Conservation (phyloP, 2,113 vertebrate genomes). For the Polyodon spathula region DNA sequence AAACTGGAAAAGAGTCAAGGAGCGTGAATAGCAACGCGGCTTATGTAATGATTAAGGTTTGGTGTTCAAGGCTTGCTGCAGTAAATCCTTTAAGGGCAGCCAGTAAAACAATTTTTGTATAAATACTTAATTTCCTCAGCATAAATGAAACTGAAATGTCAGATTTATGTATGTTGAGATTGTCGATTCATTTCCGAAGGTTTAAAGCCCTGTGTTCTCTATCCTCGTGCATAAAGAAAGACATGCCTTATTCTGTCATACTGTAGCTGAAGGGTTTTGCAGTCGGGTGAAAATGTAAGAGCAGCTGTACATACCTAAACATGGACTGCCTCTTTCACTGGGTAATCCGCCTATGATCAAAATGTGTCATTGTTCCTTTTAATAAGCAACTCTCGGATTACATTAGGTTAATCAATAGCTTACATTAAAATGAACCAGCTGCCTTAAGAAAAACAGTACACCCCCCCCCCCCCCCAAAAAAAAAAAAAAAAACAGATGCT, state of each 20-base stretch:
- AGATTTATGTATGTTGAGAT: too few species aligned
- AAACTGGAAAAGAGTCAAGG: too few species aligned
- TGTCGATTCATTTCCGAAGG: too few species aligned
- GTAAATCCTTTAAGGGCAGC: conserved; percentile 46
- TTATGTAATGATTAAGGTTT: too few species aligned
- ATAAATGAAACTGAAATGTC: too few species aligned
- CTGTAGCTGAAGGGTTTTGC: conserved; percentile 26
- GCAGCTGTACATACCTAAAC: conserved; percentile 23
- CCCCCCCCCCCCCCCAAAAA: too few species aligned
- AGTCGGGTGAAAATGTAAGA: conserved; percentile 34
- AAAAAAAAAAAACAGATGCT: too few species aligned
- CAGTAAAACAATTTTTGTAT: conserved; percentile 34
- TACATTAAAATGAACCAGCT: conserved; percentile 26
- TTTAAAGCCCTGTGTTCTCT: conserved; percentile 24
- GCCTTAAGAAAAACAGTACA: conserved; percentile 18
- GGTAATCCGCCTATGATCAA: conserved; percentile 33
- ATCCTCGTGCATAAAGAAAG: conserved; percentile 33
- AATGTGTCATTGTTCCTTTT: conserved; percentile 33
- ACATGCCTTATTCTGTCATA: conserved; percentile 35
- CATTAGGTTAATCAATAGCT: conserved; percentile 42
- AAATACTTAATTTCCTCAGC: conserved; percentile 52
- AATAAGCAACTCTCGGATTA: conserved; percentile 40
- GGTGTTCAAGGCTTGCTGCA: too few species aligned
- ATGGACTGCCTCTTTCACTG: conserved; percentile 22
- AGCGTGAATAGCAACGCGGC: too few species aligned